Base-by-base conservation (phyloP, 2,888 invertebrate genomes). In the Heteromyza rotundicornis region DNA sequence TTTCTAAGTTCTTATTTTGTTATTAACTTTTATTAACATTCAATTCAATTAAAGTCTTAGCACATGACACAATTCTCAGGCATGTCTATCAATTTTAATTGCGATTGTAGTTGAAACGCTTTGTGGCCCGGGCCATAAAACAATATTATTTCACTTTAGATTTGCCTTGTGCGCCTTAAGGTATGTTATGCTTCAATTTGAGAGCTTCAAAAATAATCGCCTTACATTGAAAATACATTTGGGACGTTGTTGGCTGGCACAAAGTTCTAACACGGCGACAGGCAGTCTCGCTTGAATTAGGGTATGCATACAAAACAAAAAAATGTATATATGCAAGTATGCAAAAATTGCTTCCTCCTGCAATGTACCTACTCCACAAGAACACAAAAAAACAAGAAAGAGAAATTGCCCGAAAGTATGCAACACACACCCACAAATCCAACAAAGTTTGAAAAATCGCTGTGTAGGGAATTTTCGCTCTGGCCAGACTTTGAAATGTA, bases 361-460 rank as follows among this genome's bases (percentile, higher is more conserved):
- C 32, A 32, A n/a, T n/a, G n/a, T n/a, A n/a, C n/a, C n/a, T n/a
- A n/a, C n/a, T n/a, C n/a, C n/a, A n/a, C 40, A 40, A 40, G 3
- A 40, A n/a, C 40, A n/a, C n/a, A 8, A 14, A 7, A 8, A 40
- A 7, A 14, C 40, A 40, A 3, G 2, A 8, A 40, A 7, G 10
- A 3, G 40, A 7, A 7, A 40, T n/a, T n/a, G n/a, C 40, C 40
- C n/a, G 14, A 40, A 40, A 40, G 40, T 40, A 40, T 40, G 40
- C 40, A 40, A 32, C 12, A 8, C 12, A 32, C 12, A 12, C 32
- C 5, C 32, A 32, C 32, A 32, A 40, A 14, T 2, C 40, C 3
- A 8, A n/a, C 3, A 47, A 47, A 47, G 19, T 47, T 47, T 47
- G 47, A 47, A 47, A 47, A 47, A 47, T 47, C 20, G 47, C 47